Percentiles rank a stretch among this genome's conserved stretches.
These are phyloP conservation scores for Hybognathus amarus DNA, from an alignment of 2,797 vertebrate species.

Conservation along the genomic window DNA sequence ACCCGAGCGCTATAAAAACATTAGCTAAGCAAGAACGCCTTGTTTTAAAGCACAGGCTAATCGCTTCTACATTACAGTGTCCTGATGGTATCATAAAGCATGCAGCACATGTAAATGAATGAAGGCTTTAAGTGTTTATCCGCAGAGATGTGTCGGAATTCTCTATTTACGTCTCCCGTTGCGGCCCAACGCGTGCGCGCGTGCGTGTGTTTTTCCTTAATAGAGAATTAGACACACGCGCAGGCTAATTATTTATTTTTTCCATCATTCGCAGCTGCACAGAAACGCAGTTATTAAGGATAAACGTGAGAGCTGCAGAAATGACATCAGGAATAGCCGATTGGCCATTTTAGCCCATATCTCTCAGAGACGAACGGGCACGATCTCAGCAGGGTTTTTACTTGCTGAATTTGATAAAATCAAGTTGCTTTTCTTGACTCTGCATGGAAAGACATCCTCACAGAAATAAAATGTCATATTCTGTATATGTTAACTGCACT, in stretches of 20 bases:
- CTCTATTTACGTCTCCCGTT: background rate
- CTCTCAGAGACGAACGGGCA: too few species aligned
- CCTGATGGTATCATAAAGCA: constrained; percentile 33
- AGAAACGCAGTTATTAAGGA: background rate
- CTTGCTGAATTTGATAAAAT: background rate
- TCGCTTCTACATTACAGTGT: constrained; percentile 5
- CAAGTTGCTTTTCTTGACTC: background rate
- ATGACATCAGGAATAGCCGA: background rate
- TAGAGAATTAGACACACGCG: constrained; percentile 12
- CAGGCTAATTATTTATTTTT: background rate
- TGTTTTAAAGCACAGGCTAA: constrained; percentile 10
- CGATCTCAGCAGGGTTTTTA: too few species aligned
- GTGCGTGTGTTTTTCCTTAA: constrained; percentile 26
- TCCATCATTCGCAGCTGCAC: background rate
- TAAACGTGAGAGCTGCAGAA: background rate
- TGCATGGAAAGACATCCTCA: background rate
- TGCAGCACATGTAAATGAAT: constrained; percentile 34
- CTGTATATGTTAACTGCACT: background rate
- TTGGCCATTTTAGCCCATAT: too few species aligned
- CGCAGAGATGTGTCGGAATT: constrained; percentile 16
- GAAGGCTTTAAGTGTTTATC: constrained; percentile 53
- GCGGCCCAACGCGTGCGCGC: too few species aligned
- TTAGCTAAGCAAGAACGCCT: background rate
- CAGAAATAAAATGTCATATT: background rate
- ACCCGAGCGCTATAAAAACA: background rate